phyloP scores from a whole-genome alignment of 2,888 invertebrate genomes.

The Lamellibrachia satsuma region DNA sequence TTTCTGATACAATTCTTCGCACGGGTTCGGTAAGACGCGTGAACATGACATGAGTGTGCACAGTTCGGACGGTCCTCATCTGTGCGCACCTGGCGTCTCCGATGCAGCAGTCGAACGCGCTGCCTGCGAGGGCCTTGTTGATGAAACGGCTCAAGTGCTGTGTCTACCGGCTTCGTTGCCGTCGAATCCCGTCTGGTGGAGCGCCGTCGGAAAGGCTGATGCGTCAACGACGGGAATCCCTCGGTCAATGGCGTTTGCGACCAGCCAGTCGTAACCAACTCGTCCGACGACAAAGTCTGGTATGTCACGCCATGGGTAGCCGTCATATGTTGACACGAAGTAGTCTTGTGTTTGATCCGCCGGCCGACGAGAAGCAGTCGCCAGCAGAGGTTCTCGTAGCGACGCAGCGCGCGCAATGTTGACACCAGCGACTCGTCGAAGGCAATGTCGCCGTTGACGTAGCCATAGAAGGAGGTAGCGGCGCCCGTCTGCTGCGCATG shows the following conservation, averaged over 20 bases:
- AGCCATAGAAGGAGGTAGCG: slow-evolving; percentile 51
- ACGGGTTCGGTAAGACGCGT: neutral
- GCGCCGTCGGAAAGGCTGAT: slow-evolving; percentile 49
- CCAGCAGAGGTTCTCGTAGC: neutral
- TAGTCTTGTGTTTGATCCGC: slow-evolving; percentile 41
- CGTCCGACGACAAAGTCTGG: slow-evolving; percentile 57
- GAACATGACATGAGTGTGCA: neutral
- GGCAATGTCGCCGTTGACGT: slow-evolving; percentile 54
- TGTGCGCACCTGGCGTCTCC: slow-evolving; percentile 33
- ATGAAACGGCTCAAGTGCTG: neutral
- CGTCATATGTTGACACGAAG: slow-evolving; percentile 49
- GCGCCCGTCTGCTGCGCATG: slow-evolving; percentile 45
- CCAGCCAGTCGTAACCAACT: slow-evolving; percentile 56
- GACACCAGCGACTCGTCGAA: slow-evolving; percentile 42
- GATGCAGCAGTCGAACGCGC: slow-evolving; percentile 21
- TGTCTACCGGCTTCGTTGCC: slow-evolving; percentile 45
- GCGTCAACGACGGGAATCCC: slow-evolving; percentile 50
- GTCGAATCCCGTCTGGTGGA: slow-evolving; percentile 52
- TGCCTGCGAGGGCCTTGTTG: slow-evolving; percentile 30
- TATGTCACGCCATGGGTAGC: slow-evolving; percentile 52
- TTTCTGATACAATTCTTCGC: neutral
- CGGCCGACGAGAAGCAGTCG: neutral
- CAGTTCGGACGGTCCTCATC: slow-evolving; percentile 26
- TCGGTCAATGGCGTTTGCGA: slow-evolving; percentile 41
- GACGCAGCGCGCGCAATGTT: slow-evolving; percentile 23